A percentile compares a stretch with the other conserved stretches of the same genome.
Evolutionary conservation across 2,113 vertebrate species (phyloP).

Genomic region (Arizona elegans): DNA sequence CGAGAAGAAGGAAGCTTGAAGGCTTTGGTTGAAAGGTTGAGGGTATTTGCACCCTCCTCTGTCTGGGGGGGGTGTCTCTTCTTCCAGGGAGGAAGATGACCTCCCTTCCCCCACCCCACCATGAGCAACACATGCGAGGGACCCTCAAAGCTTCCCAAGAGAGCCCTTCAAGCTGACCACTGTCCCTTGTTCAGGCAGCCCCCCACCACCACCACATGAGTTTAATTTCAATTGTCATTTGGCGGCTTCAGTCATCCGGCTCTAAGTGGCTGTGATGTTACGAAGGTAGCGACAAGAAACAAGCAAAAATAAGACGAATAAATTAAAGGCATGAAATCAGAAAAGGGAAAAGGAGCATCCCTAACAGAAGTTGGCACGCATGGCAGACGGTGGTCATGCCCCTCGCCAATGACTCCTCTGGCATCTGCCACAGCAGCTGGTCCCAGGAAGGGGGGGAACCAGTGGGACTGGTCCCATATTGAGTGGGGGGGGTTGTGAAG

Average conservation of each 20-base stretch:
- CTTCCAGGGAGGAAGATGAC: neutral
- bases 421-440: neutral
- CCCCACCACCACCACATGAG: neutral
- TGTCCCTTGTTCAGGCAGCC: neutral
- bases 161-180: neutral
- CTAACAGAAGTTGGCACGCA: neutral
- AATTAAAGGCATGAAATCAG: neutral
- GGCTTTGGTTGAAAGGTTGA: neutral
- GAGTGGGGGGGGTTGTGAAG: neutral
- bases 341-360: neutral
- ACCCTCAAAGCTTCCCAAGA: neutral
- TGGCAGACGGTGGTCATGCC: accelerated
- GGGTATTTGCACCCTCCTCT: neutral
- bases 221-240: neutral
- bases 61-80: neutral
- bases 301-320: neutral
- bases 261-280: neutral
- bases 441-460: neutral
- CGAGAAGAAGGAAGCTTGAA: neutral
- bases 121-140: accelerated
- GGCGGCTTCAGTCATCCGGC: neutral
- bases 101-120: neutral
- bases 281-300: neutral
- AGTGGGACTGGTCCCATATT: neutral
- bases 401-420: neutral